Percentiles rank a stretch among this genome's conserved stretches.
These are phyloP conservation scores for Macroramphosus scolopax DNA, from an alignment of 2,797 vertebrate species.

Conservation along the genomic window DNA sequence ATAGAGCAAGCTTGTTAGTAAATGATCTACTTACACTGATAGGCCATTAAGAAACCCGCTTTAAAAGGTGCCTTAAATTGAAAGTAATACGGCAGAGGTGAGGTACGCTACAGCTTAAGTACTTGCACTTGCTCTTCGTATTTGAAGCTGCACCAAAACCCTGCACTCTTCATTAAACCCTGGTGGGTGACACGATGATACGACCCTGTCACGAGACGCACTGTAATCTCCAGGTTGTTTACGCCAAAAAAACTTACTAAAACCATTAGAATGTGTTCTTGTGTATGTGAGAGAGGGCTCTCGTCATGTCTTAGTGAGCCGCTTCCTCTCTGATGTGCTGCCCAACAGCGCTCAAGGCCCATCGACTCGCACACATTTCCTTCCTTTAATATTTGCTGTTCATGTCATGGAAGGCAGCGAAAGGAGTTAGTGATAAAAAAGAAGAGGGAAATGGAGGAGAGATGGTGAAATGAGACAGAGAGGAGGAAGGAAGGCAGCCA, in stretches of 20 bases:
- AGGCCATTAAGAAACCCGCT: neutral
- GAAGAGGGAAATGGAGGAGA: constrained; percentile 28
- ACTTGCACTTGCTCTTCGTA: neutral
- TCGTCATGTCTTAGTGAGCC: constrained; percentile 39
- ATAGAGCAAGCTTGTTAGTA: constrained; percentile 5
- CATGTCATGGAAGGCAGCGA: constrained; percentile 42
- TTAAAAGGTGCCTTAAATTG: neutral
- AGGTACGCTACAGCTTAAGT: neutral
- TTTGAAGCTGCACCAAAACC: neutral
- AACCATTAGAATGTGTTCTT: too few relatives aligned
- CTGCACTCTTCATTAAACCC: neutral
- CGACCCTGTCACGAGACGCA: neutral
- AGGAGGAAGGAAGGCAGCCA: constrained; percentile 35
- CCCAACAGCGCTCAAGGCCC: constrained; percentile 32
- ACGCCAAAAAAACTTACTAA: too few relatives aligned
- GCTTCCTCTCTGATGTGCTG: constrained; percentile 58
- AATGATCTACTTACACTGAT: neutral
- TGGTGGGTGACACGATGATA: neutral
- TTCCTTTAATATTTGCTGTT: constrained; percentile 49
- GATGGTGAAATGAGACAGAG: constrained; percentile 18
- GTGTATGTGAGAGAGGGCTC: constrained; percentile 17
- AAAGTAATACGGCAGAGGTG: neutral
- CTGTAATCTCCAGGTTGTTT: neutral
- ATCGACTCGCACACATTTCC: constrained; percentile 54
- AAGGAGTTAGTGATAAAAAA: constrained; percentile 36